phyloP scores from a whole-genome alignment of 1,140 invertebrate species.

The Trypoxylus dichotomus region DNA sequence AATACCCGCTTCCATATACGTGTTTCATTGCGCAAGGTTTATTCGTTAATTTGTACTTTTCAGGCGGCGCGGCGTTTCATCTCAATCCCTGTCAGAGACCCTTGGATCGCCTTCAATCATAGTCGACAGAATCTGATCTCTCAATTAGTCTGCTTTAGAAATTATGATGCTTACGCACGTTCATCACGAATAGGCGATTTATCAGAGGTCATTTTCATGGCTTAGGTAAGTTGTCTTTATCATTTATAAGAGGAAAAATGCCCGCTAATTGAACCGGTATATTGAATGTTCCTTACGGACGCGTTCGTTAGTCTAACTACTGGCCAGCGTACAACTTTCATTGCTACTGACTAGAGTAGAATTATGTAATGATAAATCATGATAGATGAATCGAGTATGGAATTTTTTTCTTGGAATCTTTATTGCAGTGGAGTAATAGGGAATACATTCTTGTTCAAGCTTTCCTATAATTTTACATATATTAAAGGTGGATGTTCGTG shows the following conservation, averaged over 20 bases:
- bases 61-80: slow-evolving; percentile 39
- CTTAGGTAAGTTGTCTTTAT: slow-evolving; percentile 15
- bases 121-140: slow-evolving; percentile 38
- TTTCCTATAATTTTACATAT: too few species aligned
- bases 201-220: slow-evolving; percentile 27
- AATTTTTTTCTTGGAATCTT: not conserved
- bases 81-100: slow-evolving; percentile 40
- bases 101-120: slow-evolving; percentile 40
- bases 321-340: not conserved
- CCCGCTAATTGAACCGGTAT: slow-evolving; percentile 3
- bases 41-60: slow-evolving; percentile 41
- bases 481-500: too few species aligned
- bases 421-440: too few species aligned
- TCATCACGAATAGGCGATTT: slow-evolving; percentile 16
- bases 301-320: not conserved
- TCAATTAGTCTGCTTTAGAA: slow-evolving; percentile 38
- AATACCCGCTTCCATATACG: slow-evolving; percentile 13
- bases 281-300: not conserved
- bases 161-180: slow-evolving; percentile 30
- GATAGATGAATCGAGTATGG: not conserved
- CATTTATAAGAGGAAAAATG: slow-evolving; percentile 2
- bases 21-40: slow-evolving; percentile 40
- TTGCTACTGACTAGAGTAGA: not conserved
- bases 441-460: too few species aligned
- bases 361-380: not conserved